These are phyloP conservation scores for Perca flavescens DNA, from an alignment of 2,113 vertebrate species.

Conservation along the genomic window DNA sequence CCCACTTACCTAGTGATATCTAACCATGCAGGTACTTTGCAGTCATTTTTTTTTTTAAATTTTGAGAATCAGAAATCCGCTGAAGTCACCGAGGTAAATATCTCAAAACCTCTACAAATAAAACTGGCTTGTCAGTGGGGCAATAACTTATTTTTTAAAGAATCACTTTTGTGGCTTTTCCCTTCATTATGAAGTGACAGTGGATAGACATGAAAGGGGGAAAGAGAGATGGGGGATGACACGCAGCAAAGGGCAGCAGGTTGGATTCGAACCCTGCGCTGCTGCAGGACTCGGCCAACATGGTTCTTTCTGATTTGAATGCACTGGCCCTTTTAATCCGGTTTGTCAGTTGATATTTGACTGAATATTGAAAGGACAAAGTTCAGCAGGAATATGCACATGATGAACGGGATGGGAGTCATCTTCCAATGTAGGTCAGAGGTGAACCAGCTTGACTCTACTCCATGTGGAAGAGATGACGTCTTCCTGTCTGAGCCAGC, in stretches of 20 bases:
- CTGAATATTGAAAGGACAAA: conserved; percentile 66
- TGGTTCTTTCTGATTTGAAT: conserved; percentile 25
- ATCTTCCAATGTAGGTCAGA: conserved; percentile 33
- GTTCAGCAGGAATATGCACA: conserved; percentile 34
- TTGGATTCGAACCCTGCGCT: no score
- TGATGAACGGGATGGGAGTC: conserved; percentile 49
- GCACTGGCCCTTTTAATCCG: conserved; percentile 56
- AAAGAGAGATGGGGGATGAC: no score
- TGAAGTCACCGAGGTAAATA: neutral
- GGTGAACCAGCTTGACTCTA: neutral
- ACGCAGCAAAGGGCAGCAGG: no score
- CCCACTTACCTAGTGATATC: neutral
- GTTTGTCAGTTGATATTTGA: conserved; percentile 73
- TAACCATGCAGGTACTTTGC: neutral
- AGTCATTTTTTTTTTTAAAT: neutral
- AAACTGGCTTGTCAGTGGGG: neutral
- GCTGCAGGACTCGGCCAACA: no score
- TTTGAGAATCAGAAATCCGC: conserved; percentile 19
- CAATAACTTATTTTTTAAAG: neutral
- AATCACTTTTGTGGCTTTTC: no score
- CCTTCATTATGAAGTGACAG: no score
- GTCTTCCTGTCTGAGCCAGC: conserved; percentile 6
- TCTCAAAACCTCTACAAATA: neutral
- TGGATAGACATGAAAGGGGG: no score
- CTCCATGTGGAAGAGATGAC: neutral